Evolutionary conservation across 2,888 invertebrate species (phyloP).

Genomic region (Heliconius sara): DNA sequence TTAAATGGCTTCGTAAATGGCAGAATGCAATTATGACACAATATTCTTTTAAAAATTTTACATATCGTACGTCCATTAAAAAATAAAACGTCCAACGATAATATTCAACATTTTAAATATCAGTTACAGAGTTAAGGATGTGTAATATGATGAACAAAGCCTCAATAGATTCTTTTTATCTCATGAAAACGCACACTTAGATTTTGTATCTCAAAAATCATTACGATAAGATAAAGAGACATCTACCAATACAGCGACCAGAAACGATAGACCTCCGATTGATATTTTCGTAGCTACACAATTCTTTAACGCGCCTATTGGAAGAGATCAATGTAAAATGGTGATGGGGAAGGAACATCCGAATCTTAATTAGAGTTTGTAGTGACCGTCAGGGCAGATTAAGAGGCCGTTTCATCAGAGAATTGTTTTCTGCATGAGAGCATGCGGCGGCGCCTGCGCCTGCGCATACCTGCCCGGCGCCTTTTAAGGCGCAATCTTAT

Average conservation of each 20-base stretch:
- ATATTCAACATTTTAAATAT: slow-evolving; percentile 40
- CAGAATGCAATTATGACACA: slow-evolving; percentile 4
- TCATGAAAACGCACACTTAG: slow-evolving; percentile 78
- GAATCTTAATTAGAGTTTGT: slow-evolving; percentile 79
- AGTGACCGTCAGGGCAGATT: slow-evolving; percentile 80
- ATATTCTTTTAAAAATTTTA: neutral
- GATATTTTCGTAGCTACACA: slow-evolving; percentile 2
- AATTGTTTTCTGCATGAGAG: slow-evolving; percentile 78
- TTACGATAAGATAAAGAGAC: slow-evolving; percentile 77
- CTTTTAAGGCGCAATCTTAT: slow-evolving; percentile 69
- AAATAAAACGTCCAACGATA: slow-evolving; percentile 1
- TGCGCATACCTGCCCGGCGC: slow-evolving; percentile 61
- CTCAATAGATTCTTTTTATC: slow-evolving; percentile 51
- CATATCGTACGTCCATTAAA: neutral
- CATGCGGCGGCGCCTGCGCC: slow-evolving; percentile 68
- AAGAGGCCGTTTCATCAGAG: slow-evolving; percentile 80
- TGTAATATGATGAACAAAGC: slow-evolving; percentile 49
- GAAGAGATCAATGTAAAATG: slow-evolving; percentile 55
- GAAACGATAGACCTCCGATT: slow-evolving; percentile 49
- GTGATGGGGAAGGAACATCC: slow-evolving; percentile 56
- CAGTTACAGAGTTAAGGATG: slow-evolving; percentile 46
- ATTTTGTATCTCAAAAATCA: slow-evolving; percentile 76
- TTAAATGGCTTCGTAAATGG: slow-evolving; percentile 18
- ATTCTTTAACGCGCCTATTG: slow-evolving; percentile 19
- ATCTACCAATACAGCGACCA: slow-evolving; percentile 59